Conservation (phyloP, 2,797 vertebrate genomes). For the Tenualosa ilisha region DNA sequence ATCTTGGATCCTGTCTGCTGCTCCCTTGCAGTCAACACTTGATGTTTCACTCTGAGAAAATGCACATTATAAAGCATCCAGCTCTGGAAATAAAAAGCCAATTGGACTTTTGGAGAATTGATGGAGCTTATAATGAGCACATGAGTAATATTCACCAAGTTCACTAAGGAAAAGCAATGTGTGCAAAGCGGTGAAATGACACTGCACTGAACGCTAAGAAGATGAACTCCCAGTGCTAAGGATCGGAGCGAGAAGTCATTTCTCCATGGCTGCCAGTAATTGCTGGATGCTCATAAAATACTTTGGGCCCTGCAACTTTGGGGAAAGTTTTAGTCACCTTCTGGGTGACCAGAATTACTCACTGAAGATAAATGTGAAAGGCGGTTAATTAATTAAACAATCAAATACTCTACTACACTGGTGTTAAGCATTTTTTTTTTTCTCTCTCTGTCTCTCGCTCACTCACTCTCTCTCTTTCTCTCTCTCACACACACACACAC, state of each 20-base stretch:
- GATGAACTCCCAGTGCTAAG: conserved; percentile 71
- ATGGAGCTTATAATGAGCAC: conserved; percentile 76
- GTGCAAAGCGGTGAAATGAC: conserved; percentile 72
- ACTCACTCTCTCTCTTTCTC: not conserved
- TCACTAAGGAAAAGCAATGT: conserved; percentile 72
- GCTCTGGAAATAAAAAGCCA: conserved; percentile 69
- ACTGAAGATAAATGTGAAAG: not conserved
- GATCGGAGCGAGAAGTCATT: conserved; percentile 62
- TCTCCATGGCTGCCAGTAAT: conserved; percentile 46
- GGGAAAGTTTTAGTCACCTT: conserved; percentile 39
- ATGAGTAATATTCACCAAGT: conserved; percentile 76
- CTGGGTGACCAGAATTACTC: not conserved
- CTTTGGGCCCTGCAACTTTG: conserved; percentile 45
- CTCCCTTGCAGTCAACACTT: conserved; percentile 62
- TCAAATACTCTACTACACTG: not conserved
- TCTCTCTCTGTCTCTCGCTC: not conserved
- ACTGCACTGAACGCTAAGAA: conserved; percentile 67
- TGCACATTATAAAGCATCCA: conserved; percentile 70
- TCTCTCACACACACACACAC: not conserved
- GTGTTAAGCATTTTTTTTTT: not conserved
- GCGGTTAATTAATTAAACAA: not conserved
- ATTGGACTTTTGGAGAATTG: conserved; percentile 74
- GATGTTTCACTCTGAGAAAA: conserved; percentile 69
- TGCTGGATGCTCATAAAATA: conserved; percentile 52
- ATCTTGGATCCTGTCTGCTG: conserved; percentile 39